Percentiles rank a stretch among this genome's conserved stretches.
Conservation (phyloP, 2,888 invertebrate species). For the Timema cristinae region DNA sequence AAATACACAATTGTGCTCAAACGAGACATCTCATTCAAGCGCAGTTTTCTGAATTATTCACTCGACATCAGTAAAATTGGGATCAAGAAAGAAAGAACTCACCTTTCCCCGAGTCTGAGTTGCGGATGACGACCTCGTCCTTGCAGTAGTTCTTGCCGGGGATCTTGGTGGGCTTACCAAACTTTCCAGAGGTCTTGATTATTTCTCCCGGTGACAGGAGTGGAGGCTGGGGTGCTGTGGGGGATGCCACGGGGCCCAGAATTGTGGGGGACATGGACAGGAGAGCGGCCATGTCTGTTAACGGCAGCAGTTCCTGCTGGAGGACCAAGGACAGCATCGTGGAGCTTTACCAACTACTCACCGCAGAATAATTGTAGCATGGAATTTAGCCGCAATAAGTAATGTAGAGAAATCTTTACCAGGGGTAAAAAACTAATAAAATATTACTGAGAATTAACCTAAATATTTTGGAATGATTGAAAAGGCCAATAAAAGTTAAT, state of each 20-base stretch:
- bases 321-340: too few species aligned
- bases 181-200: conserved; percentile 83
- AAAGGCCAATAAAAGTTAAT: too few species aligned
- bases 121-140: conserved; percentile 91
- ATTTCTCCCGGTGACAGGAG: conserved; percentile 78
- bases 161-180: conserved; percentile 81
- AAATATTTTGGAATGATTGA: too few species aligned
- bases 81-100: conserved; percentile 34
- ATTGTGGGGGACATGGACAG: conserved; percentile 16
- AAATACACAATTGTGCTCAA: too few species aligned
- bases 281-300: conserved; percentile 20
- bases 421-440: not conserved
- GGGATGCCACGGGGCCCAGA: conserved; percentile 18
- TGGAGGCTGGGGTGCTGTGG: conserved; percentile 49
- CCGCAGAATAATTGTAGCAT: too few species aligned
- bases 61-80: not conserved
- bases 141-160: conserved; percentile 92
- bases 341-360: too few species aligned
- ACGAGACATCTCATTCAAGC: too few species aligned
- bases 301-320: conserved; percentile 14
- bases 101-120: conserved; percentile 96
- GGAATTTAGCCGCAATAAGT: too few species aligned
- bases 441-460: not conserved
- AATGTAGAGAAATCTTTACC: too few species aligned
- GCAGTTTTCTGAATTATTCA: too few species aligned